Conservation (phyloP, 2,113 vertebrate species). For the Rhipidura dahli region DNA sequence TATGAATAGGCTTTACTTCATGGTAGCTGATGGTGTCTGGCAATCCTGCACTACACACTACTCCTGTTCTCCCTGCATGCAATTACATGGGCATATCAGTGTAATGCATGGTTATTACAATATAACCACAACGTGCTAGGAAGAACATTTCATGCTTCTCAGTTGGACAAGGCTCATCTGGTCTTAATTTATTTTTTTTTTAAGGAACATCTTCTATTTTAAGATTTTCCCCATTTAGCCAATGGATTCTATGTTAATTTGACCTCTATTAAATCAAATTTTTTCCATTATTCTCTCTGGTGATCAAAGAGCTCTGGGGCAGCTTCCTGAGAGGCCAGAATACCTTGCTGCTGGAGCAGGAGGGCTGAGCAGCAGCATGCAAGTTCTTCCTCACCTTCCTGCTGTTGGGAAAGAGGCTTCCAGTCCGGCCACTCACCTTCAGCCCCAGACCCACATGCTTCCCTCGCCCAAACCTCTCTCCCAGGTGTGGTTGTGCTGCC, state of each 20-base stretch:
- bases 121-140: constrained; percentile 22
- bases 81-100: constrained; percentile 28
- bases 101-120: background rate
- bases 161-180: constrained; percentile 63
- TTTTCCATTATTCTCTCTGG: constrained; percentile 15
- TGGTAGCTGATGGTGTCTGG: background rate
- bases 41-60: background rate
- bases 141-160: constrained; percentile 29
- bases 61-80: constrained; percentile 25
- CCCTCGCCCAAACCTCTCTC: background rate
- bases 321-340: background rate
- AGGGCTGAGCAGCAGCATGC: background rate
- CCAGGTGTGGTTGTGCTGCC: background rate
- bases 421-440: background rate
- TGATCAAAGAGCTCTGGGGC: constrained; percentile 31
- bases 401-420: background rate
- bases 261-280: background rate
- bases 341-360: background rate
- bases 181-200: constrained; percentile 58
- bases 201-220: constrained; percentile 61
- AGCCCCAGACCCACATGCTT: rapidly evolving
- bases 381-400: background rate
- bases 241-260: constrained; percentile 14
- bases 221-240: constrained; percentile 14
- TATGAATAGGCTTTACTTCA: background rate